Evolutionary conservation across 2,797 vertebrate genomes (phyloP), one percentile per base, ranked within the genome.

Genomic region (Zalophus californianus): DNA sequence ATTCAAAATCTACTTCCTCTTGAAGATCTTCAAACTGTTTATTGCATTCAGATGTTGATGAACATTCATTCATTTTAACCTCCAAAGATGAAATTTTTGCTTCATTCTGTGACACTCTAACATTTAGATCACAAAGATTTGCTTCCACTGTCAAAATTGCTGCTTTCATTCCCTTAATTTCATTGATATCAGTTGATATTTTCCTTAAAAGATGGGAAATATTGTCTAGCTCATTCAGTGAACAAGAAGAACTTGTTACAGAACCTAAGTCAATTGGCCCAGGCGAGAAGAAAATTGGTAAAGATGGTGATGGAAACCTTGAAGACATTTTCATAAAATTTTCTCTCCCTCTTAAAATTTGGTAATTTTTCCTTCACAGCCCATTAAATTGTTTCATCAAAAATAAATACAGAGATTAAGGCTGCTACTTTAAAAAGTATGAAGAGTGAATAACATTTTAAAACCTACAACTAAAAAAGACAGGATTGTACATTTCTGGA

Each of bases 21-120:
- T 94, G 86, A 91, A 97, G 89, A 92, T 93, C 95, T 97, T 93
- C 96, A 35, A 95, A 96, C 20, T 96, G 85, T 73, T 72, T 96
- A 83, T 82, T 94, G 90, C 82, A 96, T 56, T 96, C 95, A 86
- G 91, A 86, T 79, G 91, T 8, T 86, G 91, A 93, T 48, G 97
- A 97, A 96, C 66, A 96, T 82, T 98, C 97, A 92, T 66, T 97
- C 96, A 98, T 97, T 97, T 96, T 98, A 94, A 97, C 96, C 75
- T 97, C 98, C 93, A 98, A 97, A 98, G 98, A 98, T 84, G 97
- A 98, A 92, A 98, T 96, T 90, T 98, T 98, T 94, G 95, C 97
- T 97, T 98, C 97, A 78, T 95, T 98, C 90, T 97, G 93, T 18
- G 91, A 96, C 35, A 98, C 83, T 96, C 97, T 96, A 94, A 97